Evolutionary conservation across 2,888 invertebrate species (phyloP).

Genomic region (Temnothorax ravouxi): DNA sequence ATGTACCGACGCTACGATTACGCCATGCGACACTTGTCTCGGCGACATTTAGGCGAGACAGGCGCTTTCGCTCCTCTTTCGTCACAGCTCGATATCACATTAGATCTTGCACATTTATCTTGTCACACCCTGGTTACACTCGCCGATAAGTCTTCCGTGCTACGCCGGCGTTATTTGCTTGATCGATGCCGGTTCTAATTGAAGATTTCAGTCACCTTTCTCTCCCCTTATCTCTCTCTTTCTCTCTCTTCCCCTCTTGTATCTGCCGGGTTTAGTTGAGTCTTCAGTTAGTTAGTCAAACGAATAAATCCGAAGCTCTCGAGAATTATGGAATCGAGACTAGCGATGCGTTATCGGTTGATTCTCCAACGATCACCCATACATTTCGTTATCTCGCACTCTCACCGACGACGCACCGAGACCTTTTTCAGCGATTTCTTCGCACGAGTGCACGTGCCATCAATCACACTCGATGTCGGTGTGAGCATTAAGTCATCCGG

Average conservation of each 20-base stretch:
- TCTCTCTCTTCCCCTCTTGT: neutral
- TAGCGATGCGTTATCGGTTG: neutral
- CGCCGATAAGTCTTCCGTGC: constrained; percentile 42
- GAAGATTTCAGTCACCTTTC: constrained; percentile 10
- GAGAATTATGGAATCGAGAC: constrained; percentile 10
- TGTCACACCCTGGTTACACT: constrained; percentile 39
- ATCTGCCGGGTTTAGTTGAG: neutral
- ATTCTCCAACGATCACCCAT: neutral
- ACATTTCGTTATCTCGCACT: constrained; percentile 14
- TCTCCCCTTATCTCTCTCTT: neutral
- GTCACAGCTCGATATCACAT: constrained; percentile 17
- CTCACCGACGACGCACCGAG: neutral
- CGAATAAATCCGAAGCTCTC: neutral
- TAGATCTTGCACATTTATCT: constrained; percentile 45
- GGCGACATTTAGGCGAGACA: constrained; percentile 4
- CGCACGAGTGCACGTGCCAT: neutral
- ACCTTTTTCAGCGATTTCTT: neutral
- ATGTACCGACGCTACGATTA: neutral
- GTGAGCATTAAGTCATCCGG: constrained; percentile 26
- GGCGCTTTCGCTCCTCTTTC: neutral
- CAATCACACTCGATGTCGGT: neutral
- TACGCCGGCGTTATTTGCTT: neutral
- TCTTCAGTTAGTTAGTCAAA: neutral
- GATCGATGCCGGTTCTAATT: neutral
- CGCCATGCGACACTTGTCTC: neutral